These are phyloP conservation scores for Hymenopus coronatus DNA, from an alignment of 2,888 invertebrate species.

Conservation along the genomic window DNA sequence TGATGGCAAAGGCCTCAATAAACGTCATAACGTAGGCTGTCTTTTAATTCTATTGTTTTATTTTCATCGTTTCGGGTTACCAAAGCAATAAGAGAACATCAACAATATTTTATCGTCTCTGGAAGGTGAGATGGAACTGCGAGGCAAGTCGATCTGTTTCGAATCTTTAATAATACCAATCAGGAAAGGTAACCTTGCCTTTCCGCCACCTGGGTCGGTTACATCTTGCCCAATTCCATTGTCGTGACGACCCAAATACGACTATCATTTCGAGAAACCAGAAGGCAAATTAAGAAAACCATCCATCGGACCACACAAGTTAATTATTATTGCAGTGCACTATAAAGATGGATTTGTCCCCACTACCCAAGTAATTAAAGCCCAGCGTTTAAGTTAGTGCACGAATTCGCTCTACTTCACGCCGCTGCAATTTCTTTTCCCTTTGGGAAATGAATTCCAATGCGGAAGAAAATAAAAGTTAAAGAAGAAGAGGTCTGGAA, in stretches of 20 bases:
- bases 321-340: not conserved
- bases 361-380: not conserved
- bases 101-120: not conserved
- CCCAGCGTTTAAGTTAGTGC: not conserved
- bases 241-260: not conserved
- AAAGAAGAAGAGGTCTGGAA: not conserved
- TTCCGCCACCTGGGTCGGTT: not conserved
- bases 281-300: not conserved
- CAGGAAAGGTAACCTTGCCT: not conserved
- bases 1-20: not conserved
- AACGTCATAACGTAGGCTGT: not conserved
- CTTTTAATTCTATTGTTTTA: not conserved
- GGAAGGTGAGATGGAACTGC: not conserved
- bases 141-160: not conserved
- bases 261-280: not conserved
- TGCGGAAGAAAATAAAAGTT: not conserved
- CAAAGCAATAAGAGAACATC: not conserved
- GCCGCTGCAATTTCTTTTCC: not conserved
- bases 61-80: not conserved
- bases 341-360: not conserved
- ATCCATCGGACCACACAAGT: not conserved
- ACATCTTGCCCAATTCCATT: not conserved
- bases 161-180: slow-evolving; percentile 8
- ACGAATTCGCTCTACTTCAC: not conserved
- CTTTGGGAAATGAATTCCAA: not conserved